A percentile compares a stretch with the other conserved stretches of the same genome.
These are phyloP conservation scores for Psilanteris sp. DNA, from an alignment of 1,140 invertebrate genomes.

Conservation along the genomic window DNA sequence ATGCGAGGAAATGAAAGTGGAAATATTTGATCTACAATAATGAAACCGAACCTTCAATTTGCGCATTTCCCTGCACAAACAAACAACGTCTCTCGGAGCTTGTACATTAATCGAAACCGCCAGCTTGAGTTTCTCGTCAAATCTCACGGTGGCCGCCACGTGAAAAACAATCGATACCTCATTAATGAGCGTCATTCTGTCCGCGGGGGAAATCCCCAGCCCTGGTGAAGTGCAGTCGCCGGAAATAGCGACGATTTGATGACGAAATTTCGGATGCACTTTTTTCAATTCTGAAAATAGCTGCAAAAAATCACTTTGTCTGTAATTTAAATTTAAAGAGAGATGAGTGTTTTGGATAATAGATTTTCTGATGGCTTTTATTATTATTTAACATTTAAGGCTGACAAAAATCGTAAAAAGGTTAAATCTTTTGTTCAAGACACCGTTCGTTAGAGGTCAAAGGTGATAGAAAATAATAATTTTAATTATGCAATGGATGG, in stretches of 20 bases:
- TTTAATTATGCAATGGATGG: too few species aligned
- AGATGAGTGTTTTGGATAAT: too few species aligned
- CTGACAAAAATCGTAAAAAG: too few species aligned
- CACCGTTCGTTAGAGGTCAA: too few species aligned
- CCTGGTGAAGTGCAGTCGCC: constrained; percentile 81
- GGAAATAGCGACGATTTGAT: constrained; percentile 82
- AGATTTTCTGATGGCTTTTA: too few species aligned
- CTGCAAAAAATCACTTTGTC: constrained; percentile 70
- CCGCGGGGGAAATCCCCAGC: constrained; percentile 78
- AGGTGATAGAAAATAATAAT: too few species aligned
- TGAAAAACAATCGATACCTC: constrained; percentile 87
- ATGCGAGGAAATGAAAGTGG: too few species aligned
- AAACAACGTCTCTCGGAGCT: constrained; percentile 83
- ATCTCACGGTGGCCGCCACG: constrained; percentile 85
- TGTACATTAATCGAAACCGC: constrained; percentile 86
- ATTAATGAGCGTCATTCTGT: constrained; percentile 76
- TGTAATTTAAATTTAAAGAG: too few species aligned
- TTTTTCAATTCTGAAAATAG: constrained; percentile 82
- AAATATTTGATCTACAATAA: too few species aligned
- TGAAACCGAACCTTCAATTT: constrained; percentile 81
- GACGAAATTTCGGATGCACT: constrained; percentile 82
- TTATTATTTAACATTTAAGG: too few species aligned
- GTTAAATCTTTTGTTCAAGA: too few species aligned
- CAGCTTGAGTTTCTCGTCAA: constrained; percentile 84
- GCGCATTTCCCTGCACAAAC: constrained; percentile 84